Evolutionary conservation across 2,888 invertebrate species (phyloP).

Genomic region (Acanthosoma haemorrhoidale): DNA sequence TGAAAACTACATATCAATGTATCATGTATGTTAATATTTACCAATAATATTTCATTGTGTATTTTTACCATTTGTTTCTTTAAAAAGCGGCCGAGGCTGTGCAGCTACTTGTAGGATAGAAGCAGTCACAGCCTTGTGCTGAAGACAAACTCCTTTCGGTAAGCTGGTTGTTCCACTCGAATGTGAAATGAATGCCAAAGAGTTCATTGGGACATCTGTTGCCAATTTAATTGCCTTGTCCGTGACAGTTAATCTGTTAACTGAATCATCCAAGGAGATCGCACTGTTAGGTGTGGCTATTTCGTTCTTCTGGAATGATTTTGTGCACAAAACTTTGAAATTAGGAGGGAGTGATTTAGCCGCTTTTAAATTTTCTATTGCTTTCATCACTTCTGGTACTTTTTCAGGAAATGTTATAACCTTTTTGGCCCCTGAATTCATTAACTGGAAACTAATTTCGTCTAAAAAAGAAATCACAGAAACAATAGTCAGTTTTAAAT

Average conservation of each 20-base stretch:
- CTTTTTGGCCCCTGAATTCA: conserved; percentile 25
- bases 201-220: not conserved
- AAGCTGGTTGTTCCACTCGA: conserved; percentile 36
- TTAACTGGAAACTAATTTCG: conserved; percentile 33
- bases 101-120: conserved; percentile 1
- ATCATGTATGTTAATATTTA: too few species aligned
- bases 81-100: not conserved
- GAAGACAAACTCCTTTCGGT: conserved; percentile 36
- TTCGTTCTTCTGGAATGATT: conserved; percentile 8
- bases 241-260: not conserved
- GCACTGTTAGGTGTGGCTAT: not conserved
- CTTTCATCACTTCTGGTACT: conserved; percentile 17
- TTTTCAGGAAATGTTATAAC: conserved; percentile 30
- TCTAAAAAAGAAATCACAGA: conserved; percentile 25
- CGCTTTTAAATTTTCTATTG: not conserved
- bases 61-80: conserved; percentile 19
- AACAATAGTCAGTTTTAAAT: not conserved
- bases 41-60: too few species aligned
- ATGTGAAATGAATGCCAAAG: conserved; percentile 29
- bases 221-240: not conserved
- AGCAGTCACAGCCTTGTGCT: conserved; percentile 31
- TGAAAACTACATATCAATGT: too few species aligned
- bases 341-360: not conserved
- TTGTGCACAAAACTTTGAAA: conserved; percentile 14
- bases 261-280: not conserved